Evolutionary conservation across 2,113 vertebrate species (phyloP).

Genomic region (Rousettus leschenaultii): DNA sequence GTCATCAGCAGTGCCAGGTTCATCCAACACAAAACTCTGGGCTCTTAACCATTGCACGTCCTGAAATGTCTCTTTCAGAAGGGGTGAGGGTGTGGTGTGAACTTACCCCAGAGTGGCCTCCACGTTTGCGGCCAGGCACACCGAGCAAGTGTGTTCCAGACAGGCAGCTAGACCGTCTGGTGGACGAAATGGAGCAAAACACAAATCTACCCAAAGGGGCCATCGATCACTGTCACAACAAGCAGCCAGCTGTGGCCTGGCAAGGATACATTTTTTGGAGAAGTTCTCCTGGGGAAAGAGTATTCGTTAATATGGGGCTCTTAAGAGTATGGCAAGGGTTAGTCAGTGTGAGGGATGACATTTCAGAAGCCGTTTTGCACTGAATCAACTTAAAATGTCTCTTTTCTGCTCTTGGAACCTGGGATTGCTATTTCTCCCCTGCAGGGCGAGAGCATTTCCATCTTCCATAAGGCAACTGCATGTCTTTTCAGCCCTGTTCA

Average conservation of each 20-base stretch:
- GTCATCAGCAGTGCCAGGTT: background rate
- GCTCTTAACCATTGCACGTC: background rate
- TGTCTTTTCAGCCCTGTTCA: background rate
- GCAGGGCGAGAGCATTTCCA: background rate
- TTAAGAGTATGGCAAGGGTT: background rate
- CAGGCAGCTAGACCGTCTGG: background rate
- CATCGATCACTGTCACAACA: slow-evolving; percentile 47
- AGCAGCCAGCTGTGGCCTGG: slow-evolving; percentile 41
- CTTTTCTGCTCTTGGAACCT: background rate
- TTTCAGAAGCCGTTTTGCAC: background rate
- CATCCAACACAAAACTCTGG: background rate
- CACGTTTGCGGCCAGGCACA: background rate
- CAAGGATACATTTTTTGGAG: background rate
- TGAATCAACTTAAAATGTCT: slow-evolving; percentile 38
- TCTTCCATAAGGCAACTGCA: background rate
- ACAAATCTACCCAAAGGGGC: background rate
- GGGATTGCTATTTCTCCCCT: background rate
- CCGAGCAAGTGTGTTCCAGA: background rate
- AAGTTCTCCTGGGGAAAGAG: background rate
- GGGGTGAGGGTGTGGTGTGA: background rate
- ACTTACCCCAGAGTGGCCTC: background rate
- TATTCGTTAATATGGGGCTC: background rate
- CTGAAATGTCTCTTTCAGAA: background rate
- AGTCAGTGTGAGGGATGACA: background rate
- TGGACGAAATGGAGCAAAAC: background rate